Conservation (phyloP, 2,888 invertebrate genomes). For the Sinhomidia bicolor region DNA sequence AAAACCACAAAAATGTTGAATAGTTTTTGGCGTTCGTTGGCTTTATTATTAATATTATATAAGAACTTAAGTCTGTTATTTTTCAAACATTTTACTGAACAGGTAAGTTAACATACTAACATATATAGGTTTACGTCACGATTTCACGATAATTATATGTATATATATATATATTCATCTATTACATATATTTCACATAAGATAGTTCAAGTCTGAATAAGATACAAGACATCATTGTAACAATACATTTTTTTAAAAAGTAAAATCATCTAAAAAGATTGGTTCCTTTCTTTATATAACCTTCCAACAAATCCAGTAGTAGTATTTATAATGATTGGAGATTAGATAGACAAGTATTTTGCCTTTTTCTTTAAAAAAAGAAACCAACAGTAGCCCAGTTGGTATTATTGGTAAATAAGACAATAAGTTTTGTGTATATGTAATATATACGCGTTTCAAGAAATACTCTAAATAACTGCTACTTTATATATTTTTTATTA, state of each 20-base stretch:
- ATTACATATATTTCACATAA: slow-evolving; percentile 17
- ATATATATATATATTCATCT: not conserved
- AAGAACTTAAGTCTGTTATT: slow-evolving; percentile 67
- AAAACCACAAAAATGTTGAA: not conserved
- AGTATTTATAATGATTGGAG: slow-evolving; percentile 14
- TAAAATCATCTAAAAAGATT: slow-evolving; percentile 46
- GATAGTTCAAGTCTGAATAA: slow-evolving; percentile 52
- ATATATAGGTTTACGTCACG: slow-evolving; percentile 57
- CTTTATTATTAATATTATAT: slow-evolving; percentile 61
- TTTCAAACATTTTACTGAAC: slow-evolving; percentile 62
- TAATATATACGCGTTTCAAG: slow-evolving; percentile 11
- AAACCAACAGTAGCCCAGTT: not conserved
- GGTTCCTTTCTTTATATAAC: not conserved
- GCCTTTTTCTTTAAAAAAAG: not conserved
- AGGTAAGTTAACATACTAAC: slow-evolving; percentile 48
- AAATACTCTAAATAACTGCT: not conserved
- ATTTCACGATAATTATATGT: slow-evolving; percentile 37
- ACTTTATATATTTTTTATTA: not conserved
- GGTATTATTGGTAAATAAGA: not conserved
- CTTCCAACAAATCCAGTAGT: too few species aligned
- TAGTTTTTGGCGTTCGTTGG: slow-evolving; percentile 71
- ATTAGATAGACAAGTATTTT: not conserved
- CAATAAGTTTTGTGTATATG: too few species aligned
- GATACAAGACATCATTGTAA: slow-evolving; percentile 61
- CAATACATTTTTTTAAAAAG: slow-evolving; percentile 35